phyloP scores from a whole-genome alignment of 2,888 invertebrate species.

The Ellobium chinense region DNA sequence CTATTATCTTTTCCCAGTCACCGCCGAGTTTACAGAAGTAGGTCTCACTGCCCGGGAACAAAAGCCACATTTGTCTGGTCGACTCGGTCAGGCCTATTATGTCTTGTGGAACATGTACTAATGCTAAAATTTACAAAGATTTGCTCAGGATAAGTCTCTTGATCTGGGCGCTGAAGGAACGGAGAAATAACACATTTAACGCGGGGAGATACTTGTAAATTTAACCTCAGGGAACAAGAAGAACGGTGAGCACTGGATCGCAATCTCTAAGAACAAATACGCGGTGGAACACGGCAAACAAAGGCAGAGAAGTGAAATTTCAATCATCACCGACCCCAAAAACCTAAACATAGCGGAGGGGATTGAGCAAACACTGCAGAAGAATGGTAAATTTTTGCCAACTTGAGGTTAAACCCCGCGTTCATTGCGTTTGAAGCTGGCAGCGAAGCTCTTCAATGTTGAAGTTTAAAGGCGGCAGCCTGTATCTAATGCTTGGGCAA shows the following conservation, averaged over 20 bases:
- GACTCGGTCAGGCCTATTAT: neutral
- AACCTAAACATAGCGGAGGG: conserved; percentile 32
- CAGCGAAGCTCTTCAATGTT: conserved; percentile 5
- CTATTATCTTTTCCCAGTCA: too few species aligned
- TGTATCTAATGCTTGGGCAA: conserved; percentile 36
- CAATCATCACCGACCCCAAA: conserved; percentile 38
- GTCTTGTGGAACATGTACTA: neutral
- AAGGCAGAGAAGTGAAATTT: conserved; percentile 37
- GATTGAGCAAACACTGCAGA: conserved; percentile 18
- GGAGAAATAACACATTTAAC: neutral
- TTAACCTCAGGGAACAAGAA: neutral
- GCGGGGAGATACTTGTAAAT: neutral
- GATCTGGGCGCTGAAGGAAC: neutral
- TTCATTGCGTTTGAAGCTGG: conserved; percentile 25
- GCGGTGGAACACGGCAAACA: conserved; percentile 9
- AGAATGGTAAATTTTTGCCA: conserved; percentile 41
- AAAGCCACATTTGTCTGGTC: neutral
- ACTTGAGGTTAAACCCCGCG: conserved; percentile 27
- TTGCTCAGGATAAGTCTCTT: neutral
- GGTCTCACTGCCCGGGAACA: neutral
- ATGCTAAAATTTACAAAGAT: conserved; percentile 3
- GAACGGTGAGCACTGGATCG: conserved; percentile 1
- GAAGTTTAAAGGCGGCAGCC: neutral
- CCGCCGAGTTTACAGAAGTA: too few species aligned
- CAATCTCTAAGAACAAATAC: conserved; percentile 16